Base-by-base conservation (phyloP, 2,888 invertebrate species). In the Drosophila nr. perissopoda region DNA sequence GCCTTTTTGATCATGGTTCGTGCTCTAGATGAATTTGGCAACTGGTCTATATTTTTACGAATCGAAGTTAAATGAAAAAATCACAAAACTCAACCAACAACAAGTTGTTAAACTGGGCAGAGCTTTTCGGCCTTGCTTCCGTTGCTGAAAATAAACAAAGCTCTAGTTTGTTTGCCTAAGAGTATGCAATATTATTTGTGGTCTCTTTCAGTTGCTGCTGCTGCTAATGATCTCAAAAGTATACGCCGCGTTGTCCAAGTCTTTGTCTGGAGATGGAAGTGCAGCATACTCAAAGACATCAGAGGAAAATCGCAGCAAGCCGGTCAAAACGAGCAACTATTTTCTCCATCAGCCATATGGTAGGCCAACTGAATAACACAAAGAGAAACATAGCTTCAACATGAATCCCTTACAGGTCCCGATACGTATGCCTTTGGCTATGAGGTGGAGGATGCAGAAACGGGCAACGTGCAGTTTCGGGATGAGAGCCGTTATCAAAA, bases 351-450 rank as follows among this genome's bases (percentile, higher is more conserved):
- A 92, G 73, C 90, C 89, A 0, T 83, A 90, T 57, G 93, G 92
- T 92, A 91, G 80, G 89, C 81, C 25, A 57, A 18, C 16, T 42
- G 2, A 7, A 7, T 3, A 4, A 2, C 8, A 1, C 8, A 36
- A 29, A 4, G 1, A 18, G 10, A 27, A n/a, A 1, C 5, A 5
- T 25, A 31, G 11, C 2, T 34, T 46, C 16, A 33, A 38, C 0
- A 5, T 25, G 11, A 1, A n/a, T 7, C 1, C 5, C 33, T 3
- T n/a, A 16, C 51, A 94, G 95, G 95, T 38, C 94, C 95, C 27
- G 95, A 95, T 27, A 95, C 95, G 0, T 96, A 96, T 89, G 94
- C 95, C 0, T 97, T 96, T 89, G 96, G 96, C 18, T 97, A 96
- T 89, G 95, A 96, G 82, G 93, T 96, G 10, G 94, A 95, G 46